Evolutionary conservation across 2,797 vertebrate genomes (phyloP).

Genomic region (Champsocephalus gunnari): DNA sequence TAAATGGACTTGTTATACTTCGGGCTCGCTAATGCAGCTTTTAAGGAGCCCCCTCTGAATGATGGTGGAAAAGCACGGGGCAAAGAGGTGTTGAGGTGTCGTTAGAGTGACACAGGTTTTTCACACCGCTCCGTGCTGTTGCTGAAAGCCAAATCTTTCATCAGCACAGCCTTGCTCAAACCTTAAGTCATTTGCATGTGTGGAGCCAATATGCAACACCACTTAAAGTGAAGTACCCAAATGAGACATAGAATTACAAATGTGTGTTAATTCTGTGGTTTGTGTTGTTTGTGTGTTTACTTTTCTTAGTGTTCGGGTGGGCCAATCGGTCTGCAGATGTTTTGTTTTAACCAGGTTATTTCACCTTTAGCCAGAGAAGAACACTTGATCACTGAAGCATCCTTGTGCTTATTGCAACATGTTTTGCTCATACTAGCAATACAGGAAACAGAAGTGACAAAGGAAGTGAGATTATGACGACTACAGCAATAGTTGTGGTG

Average conservation of each 20-base stretch:
- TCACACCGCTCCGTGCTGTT: constrained; percentile 49
- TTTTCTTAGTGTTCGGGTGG: neutral
- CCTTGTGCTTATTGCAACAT: neutral
- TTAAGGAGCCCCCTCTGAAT: constrained; percentile 42
- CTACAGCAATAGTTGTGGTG: constrained; percentile 53
- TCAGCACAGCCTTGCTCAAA: constrained; percentile 46
- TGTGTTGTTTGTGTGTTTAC: constrained; percentile 9
- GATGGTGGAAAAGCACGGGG: constrained; percentile 38
- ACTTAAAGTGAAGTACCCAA: constrained; percentile 15
- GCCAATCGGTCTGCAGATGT: neutral
- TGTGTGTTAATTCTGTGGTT: constrained; percentile 12
- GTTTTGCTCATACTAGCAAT: constrained; percentile 29
- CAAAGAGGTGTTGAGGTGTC: constrained; percentile 63
- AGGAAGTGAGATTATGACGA: constrained; percentile 70
- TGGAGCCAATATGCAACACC: neutral
- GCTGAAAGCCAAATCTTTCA: constrained; percentile 78
- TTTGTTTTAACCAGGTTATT: constrained; percentile 2
- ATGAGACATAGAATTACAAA: neutral
- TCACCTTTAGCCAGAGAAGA: constrained; percentile 18
- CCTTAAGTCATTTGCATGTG: constrained; percentile 6
- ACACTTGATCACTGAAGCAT: constrained; percentile 18
- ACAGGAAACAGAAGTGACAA: constrained; percentile 70
- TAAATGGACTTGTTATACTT: constrained; percentile 48
- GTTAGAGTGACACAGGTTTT: constrained; percentile 49
- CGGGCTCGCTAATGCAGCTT: constrained; percentile 27